Conservation (phyloP, 1,140 invertebrate species). For the Drosophila ogumai region DNA sequence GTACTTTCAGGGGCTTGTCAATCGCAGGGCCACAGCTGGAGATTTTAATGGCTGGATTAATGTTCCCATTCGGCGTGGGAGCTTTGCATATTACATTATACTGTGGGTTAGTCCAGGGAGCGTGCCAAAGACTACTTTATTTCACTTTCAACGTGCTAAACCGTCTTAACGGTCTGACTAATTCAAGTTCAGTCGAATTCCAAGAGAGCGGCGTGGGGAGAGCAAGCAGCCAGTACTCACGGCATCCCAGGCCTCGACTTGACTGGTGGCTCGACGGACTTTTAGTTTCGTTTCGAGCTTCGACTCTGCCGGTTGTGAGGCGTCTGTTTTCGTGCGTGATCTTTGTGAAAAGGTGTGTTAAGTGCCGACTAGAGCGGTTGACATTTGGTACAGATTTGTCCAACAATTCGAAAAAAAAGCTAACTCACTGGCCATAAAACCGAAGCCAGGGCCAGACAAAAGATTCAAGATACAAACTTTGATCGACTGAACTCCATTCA, state of each 20-base stretch:
- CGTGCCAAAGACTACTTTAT: slow-evolving; percentile 45
- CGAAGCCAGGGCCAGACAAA: slow-evolving; percentile 50
- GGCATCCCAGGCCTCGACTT: slow-evolving; percentile 27
- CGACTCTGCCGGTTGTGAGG: slow-evolving; percentile 54
- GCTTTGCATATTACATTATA: slow-evolving; percentile 25
- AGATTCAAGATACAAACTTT: slow-evolving; percentile 70
- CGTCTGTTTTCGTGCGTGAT: slow-evolving; percentile 12
- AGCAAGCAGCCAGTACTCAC: slow-evolving; percentile 14
- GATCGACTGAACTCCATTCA: slow-evolving; percentile 18
- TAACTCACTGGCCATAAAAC: slow-evolving; percentile 21
- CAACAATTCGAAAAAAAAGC: slow-evolving; percentile 18
- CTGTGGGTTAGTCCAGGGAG: slow-evolving; percentile 45
- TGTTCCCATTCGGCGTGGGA: slow-evolving; percentile 40
- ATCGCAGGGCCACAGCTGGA: slow-evolving; percentile 42
- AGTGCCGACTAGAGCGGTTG: slow-evolving; percentile 25
- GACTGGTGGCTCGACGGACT: slow-evolving; percentile 43
- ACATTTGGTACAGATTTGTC: slow-evolving; percentile 39
- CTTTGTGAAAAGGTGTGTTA: slow-evolving; percentile 45
- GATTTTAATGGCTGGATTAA: slow-evolving; percentile 46
- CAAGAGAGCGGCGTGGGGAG: slow-evolving; percentile 38
- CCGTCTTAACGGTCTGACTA: slow-evolving; percentile 58
- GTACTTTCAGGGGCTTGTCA: slow-evolving; percentile 69
- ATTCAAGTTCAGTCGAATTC: slow-evolving; percentile 75
- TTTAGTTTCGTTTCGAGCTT: slow-evolving; percentile 80
- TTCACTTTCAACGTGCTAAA: slow-evolving; percentile 25